These are phyloP conservation scores for Pygoscelis adeliae DNA, from an alignment of 2,113 vertebrate genomes.

Conservation along the genomic window DNA sequence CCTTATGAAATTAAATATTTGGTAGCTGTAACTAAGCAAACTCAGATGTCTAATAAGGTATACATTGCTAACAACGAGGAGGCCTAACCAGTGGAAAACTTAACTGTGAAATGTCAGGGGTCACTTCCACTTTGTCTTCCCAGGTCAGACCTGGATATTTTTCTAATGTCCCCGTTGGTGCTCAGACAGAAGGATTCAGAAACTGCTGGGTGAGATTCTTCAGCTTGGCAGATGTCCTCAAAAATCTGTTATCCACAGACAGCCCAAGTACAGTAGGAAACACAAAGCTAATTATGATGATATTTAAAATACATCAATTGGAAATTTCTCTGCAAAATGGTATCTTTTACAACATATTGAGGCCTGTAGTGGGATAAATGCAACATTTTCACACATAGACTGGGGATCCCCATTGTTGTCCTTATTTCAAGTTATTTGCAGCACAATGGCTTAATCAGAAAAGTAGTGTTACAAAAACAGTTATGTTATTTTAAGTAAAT, in stretches of 20 bases:
- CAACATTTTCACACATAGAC: background rate
- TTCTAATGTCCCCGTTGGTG: background rate
- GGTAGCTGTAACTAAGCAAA: background rate
- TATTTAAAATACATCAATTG: background rate
- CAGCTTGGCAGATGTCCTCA: background rate
- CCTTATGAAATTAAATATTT: background rate
- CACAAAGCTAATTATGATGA: background rate
- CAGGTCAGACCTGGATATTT: background rate
- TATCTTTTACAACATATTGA: background rate
- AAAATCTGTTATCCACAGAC: background rate
- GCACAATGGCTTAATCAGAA: slow-evolving; percentile 28
- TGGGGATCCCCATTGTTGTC: background rate
- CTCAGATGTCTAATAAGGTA: background rate
- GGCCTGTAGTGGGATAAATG: background rate
- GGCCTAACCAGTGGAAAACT: background rate
- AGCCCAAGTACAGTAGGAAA: background rate
- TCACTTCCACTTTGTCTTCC: background rate
- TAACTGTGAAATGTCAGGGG: background rate
- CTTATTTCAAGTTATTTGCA: background rate
- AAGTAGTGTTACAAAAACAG: background rate
- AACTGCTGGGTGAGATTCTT: background rate
- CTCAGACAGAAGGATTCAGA: background rate
- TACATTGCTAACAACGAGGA: background rate
- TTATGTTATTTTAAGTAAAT: slow-evolving; percentile 42
- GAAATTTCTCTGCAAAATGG: background rate